A percentile compares a stretch with the other conserved stretches of the same genome.
Evolutionary conservation across 2,797 vertebrate species (phyloP).

Genomic region (Danio choprae): DNA sequence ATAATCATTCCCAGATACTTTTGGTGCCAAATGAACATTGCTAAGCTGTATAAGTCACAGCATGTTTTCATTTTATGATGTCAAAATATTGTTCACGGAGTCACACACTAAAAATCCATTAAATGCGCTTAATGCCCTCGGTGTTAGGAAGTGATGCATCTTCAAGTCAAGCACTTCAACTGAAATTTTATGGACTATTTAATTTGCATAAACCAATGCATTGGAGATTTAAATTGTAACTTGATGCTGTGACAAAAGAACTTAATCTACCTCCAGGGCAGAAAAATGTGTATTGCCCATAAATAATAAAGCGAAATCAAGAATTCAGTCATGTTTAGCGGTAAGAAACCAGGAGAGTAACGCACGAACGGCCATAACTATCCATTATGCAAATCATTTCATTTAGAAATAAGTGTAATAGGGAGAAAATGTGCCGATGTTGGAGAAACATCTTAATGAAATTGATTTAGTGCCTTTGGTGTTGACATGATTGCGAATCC

Average conservation of each 20-base stretch:
- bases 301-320: conserved; percentile 33
- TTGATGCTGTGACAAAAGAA: conserved; percentile 39
- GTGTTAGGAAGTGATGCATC: conserved; percentile 30
- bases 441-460: conserved; percentile 3
- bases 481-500: neutral
- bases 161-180: conserved; percentile 30
- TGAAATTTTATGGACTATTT: conserved; percentile 37
- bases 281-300: conserved; percentile 27
- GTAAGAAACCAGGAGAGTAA: neutral
- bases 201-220: conserved; percentile 44
- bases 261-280: conserved; percentile 33
- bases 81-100: conserved; percentile 24
- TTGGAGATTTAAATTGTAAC: conserved; percentile 41
- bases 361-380: neutral
- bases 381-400: conserved; percentile 30
- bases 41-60: conserved; percentile 20
- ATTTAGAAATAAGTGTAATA: conserved; percentile 5
- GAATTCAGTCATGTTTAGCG: neutral
- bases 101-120: conserved; percentile 22
- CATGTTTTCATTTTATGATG: conserved; percentile 25
- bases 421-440: neutral
- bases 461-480: neutral
- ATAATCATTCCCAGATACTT: neutral
- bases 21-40: conserved; percentile 9
- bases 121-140: conserved; percentile 9